Base-by-base conservation (phyloP, 2,888 invertebrate genomes). In the Phragmatobia fuliginosa region DNA sequence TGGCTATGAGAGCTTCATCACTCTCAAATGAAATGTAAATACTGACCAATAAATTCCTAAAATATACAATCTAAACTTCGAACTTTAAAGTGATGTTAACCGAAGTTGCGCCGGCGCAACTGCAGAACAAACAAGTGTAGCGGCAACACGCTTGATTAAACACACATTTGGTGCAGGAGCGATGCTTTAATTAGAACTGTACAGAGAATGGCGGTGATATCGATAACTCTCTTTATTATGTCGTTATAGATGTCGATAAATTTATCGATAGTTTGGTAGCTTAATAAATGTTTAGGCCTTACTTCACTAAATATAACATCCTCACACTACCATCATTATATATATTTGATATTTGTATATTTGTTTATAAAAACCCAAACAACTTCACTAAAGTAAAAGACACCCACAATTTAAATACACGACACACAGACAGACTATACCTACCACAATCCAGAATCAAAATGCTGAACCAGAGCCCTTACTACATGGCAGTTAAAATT, bases 171-270 rank as follows among this genome's bases (percentile, higher is more conserved):
- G 94, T 91, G 91, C 88, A 90, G 90, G 91, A 91, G 86, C 93
- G 91, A 95, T 94, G 94, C 93, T 89, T 94, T 94, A 94, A 95
- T 95, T 94, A 94, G 91, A 91, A 92, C 90, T 86, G 84, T 31
- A 66, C 56, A 61, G 49, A 59, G 66, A 41, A 49, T 70, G 77
- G 74, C 70, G 28, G 58, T 62, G 32, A 59, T 73, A 79, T 78
- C 77, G 79, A 81, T 78, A 72, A 16, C 63, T 76, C 67, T 58
- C 31, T 25, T 25, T 25, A 14, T 5, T 28, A 49, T 49, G n/a
- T 49, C 25, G 28, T 41, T n/a, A 21, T 36, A 28, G 67, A 62
- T 79, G 70, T 71, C 63, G 67, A 71, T 52, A 63, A 3, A 11
- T 28, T n/a, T 58, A 14, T 41, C 49, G 49, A 52, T 64, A 52